These are phyloP conservation scores for Pseudonaja textilis DNA, from an alignment of 2,113 vertebrate genomes.

Conservation along the genomic window DNA sequence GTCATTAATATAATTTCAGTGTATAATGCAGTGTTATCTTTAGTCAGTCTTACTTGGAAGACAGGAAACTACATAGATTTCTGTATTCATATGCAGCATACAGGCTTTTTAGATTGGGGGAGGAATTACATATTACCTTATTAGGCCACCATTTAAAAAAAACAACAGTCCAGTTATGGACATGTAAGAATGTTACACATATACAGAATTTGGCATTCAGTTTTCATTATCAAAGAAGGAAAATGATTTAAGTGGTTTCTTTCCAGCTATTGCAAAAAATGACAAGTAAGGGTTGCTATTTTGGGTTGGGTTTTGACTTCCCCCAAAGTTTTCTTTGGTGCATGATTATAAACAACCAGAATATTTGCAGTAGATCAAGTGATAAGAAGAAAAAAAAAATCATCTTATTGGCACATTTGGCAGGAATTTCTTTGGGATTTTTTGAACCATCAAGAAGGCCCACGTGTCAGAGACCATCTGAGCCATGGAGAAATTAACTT, in stretches of 20 bases:
- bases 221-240: background rate
- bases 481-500: conserved; percentile 75
- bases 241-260: background rate
- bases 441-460: conserved; percentile 76
- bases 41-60: background rate
- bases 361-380: background rate
- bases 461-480: conserved; percentile 74
- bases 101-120: background rate
- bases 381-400: background rate
- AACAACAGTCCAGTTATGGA: background rate
- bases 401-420: background rate
- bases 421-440: conserved; percentile 82
- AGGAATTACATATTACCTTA: background rate
- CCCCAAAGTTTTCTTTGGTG: background rate
- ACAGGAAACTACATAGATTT: background rate
- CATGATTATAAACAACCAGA: background rate
- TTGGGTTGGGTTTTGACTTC: background rate
- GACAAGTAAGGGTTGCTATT: background rate
- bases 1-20: background rate
- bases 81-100: background rate
- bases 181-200: background rate
- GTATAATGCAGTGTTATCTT: background rate
- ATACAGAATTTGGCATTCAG: background rate
- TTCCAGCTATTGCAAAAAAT: background rate
- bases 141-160: background rate